phyloP scores from a whole-genome alignment of 2,888 invertebrate genomes.

The Orchestes rusci region DNA sequence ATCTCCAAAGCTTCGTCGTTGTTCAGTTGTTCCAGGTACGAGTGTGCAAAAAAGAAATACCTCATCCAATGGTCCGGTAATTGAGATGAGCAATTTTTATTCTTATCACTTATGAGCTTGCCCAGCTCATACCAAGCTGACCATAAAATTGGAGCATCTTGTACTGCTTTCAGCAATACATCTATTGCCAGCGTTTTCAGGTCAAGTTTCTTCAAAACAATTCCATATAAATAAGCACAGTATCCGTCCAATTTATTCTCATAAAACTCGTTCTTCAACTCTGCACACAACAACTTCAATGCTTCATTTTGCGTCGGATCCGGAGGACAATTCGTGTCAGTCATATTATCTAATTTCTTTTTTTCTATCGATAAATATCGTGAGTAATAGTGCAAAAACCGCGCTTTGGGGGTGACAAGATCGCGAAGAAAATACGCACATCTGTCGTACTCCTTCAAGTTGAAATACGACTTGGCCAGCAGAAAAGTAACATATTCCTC shows the following conservation, averaged over 20 bases:
- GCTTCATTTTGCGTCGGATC: conserved; percentile 49
- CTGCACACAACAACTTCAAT: conserved; percentile 51
- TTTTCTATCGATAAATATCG: conserved; percentile 86
- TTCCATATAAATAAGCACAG: conserved; percentile 80
- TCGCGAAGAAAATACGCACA: conserved; percentile 73
- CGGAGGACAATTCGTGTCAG: conserved; percentile 51
- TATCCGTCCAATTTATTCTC: conserved; percentile 75
- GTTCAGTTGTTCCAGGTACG: conserved; percentile 81
- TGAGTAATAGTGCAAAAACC: conserved; percentile 80
- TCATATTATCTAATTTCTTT: conserved; percentile 77
- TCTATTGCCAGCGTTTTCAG: conserved; percentile 70
- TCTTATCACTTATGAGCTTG: conserved; percentile 63
- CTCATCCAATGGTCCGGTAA: conserved; percentile 92
- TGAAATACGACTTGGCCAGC: conserved; percentile 82
- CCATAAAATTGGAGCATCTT: conserved; percentile 82
- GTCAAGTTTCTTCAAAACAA: conserved; percentile 82
- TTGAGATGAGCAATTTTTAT: conserved; percentile 58
- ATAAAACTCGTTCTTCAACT: conserved; percentile 52
- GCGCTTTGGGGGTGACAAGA: conserved; percentile 56
- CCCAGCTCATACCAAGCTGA: conserved; percentile 92
- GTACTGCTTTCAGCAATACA: conserved; percentile 70
- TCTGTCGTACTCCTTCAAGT: conserved; percentile 84
- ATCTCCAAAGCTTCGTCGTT: conserved; percentile 84
- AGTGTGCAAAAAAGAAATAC: conserved; percentile 84
- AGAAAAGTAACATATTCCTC: conserved; percentile 67